These are phyloP conservation scores for Tolmerus cingulatus DNA, from an alignment of 2,888 invertebrate species.

Conservation along the genomic window DNA sequence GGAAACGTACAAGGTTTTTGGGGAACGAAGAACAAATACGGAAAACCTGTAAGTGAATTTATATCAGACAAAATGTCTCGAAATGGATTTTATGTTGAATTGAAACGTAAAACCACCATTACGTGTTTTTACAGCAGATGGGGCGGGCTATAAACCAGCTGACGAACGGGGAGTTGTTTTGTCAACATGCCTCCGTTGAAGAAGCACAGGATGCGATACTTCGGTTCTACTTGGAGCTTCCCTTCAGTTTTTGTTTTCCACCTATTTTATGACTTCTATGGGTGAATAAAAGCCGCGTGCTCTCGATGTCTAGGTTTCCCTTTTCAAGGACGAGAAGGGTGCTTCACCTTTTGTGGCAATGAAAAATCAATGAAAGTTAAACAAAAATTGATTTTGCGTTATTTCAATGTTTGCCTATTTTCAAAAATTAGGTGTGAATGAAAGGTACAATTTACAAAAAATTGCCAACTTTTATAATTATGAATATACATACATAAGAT, in stretches of 20 bases:
- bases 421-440: not conserved
- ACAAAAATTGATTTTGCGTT: not conserved
- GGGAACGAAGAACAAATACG: not conserved
- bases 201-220: not conserved
- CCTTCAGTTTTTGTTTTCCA: not conserved
- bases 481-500: too few species aligned
- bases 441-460: too few species aligned
- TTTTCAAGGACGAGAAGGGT: not conserved
- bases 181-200: slow-evolving; percentile 21
- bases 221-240: not conserved
- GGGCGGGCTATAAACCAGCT: slow-evolving; percentile 11
- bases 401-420: not conserved
- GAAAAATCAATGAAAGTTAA: not conserved
- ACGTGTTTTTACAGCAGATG: slow-evolving; percentile 16
- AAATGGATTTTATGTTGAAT: slow-evolving; percentile 44
- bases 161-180: slow-evolving; percentile 20
- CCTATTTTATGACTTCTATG: not conserved
- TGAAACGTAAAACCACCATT: slow-evolving; percentile 45
- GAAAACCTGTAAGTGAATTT: slow-evolving; percentile 35
- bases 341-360: not conserved
- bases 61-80: slow-evolving; percentile 30
- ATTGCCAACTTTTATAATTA: too few species aligned
- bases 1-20: too few species aligned
- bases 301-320: not conserved
- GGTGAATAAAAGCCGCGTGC: not conserved